phyloP scores from a whole-genome alignment of 2,888 invertebrate species.

The Harpagoxenus sublaevis region DNA sequence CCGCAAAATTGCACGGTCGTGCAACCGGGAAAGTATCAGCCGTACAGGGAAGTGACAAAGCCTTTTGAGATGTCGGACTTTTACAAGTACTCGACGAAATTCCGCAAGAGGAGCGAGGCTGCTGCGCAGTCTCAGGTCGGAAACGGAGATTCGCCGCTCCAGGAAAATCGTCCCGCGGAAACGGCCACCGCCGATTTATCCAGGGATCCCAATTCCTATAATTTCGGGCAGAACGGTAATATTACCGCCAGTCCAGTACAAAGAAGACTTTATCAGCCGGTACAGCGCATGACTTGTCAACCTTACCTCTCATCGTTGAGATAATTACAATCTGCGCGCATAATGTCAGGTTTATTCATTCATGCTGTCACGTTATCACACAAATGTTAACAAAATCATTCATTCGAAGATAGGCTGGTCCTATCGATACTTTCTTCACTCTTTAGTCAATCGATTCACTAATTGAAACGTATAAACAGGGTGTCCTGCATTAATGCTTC shows the following conservation, averaged over 20 bases:
- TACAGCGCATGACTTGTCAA: conserved; percentile 82
- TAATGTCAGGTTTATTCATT: neutral
- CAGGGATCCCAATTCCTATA: conserved; percentile 55
- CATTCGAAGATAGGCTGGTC: conserved; percentile 66
- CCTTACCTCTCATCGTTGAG: conserved; percentile 77
- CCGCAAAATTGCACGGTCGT: conserved; percentile 95
- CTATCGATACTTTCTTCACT: conserved; percentile 51
- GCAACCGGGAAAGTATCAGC: conserved; percentile 95
- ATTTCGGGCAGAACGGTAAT: conserved; percentile 54
- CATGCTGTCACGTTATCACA: neutral
- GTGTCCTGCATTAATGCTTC: neutral
- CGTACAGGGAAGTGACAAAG: conserved; percentile 97
- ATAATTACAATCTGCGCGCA: conserved; percentile 62
- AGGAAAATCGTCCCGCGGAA: conserved; percentile 38
- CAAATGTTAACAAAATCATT: conserved; percentile 7
- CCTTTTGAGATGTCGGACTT: conserved; percentile 99
- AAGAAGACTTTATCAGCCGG: conserved; percentile 80
- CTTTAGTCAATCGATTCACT: conserved; percentile 7
- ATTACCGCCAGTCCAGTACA: conserved; percentile 75
- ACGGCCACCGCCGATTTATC: conserved; percentile 44
- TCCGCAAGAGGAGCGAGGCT: conserved; percentile 89
- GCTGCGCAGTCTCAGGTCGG: conserved; percentile 55
- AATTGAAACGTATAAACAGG: neutral
- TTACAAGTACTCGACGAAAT: conserved; percentile 98
- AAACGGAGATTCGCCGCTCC: conserved; percentile 57